Evolutionary conservation across 2,113 vertebrate species (phyloP).

Genomic region (Gallinago undulata): DNA sequence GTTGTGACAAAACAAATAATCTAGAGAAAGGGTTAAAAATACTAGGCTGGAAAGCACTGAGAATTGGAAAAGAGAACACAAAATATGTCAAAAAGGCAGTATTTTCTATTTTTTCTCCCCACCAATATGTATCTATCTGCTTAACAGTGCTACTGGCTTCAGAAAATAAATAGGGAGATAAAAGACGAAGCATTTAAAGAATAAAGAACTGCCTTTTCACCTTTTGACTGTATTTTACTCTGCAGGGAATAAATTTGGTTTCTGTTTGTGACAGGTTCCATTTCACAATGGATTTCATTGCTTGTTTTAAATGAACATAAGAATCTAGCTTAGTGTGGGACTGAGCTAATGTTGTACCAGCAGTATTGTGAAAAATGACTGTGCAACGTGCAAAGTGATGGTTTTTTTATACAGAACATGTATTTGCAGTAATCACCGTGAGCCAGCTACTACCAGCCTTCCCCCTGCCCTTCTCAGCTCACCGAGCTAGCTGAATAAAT

Average conservation of each 20-base stretch:
- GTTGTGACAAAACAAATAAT: neutral
- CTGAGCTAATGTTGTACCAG: neutral
- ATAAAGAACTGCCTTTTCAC: neutral
- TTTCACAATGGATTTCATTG: neutral
- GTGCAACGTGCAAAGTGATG: neutral
- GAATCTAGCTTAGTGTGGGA: neutral
- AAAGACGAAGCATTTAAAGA: neutral
- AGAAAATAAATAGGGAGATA: neutral
- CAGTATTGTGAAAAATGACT: neutral
- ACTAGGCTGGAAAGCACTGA: neutral
- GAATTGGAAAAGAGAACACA: neutral
- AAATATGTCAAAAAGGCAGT: neutral
- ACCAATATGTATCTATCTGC: neutral
- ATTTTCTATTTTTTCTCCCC: neutral
- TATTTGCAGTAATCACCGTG: neutral
- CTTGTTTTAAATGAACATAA: neutral
- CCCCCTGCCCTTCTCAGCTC: neutral
- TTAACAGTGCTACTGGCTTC: neutral
- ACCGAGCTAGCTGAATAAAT: neutral
- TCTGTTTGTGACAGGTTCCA: neutral
- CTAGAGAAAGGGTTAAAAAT: neutral
- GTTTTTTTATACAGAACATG: neutral
- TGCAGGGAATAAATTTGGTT: slow-evolving; percentile 23
- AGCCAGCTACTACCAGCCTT: neutral
- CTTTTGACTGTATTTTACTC: slow-evolving; percentile 2